phyloP scores from a whole-genome alignment of 1,140 invertebrate species.

The Diploscapter pachys region DNA sequence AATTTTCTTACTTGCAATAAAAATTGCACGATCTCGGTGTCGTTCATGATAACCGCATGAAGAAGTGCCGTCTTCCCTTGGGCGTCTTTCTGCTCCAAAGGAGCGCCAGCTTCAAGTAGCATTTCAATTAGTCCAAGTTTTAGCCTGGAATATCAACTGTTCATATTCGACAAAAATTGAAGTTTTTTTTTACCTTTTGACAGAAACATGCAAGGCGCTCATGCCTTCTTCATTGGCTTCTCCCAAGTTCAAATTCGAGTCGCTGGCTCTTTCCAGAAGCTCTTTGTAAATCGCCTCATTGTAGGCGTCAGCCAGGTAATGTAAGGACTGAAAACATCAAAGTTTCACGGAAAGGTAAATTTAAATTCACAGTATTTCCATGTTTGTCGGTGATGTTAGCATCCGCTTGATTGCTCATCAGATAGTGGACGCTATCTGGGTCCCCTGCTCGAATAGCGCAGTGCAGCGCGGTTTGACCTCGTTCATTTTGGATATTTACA shows the following conservation, averaged over 20 bases:
- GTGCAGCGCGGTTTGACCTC: conserved; percentile 26
- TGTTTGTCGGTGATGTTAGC: conserved; percentile 17
- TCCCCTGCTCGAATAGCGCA: conserved; percentile 25
- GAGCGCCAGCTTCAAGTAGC: conserved; percentile 19
- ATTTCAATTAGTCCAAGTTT: conserved; percentile 32
- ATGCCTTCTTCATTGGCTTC: conserved; percentile 29
- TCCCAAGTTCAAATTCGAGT: conserved; percentile 13
- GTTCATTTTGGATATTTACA: conserved; percentile 21
- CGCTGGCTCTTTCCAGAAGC: conserved; percentile 14
- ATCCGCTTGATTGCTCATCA: conserved; percentile 18
- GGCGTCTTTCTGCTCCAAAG: conserved; percentile 17
- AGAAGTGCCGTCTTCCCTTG: conserved; percentile 22
- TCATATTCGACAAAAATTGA: background rate
- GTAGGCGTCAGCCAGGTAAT: conserved; percentile 33
- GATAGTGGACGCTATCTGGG: conserved; percentile 31
- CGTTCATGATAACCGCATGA: conserved; percentile 33
- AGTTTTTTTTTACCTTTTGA: conserved; percentile 14
- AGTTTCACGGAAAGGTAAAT: no score
- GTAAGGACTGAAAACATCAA: conserved; percentile 9
- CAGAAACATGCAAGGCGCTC: conserved; percentile 27
- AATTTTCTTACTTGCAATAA: conserved; percentile 14
- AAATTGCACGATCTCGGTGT: conserved; percentile 28
- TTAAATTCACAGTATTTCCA: conserved; percentile 17
- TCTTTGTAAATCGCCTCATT: conserved; percentile 37
- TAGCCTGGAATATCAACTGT: background rate